phyloP scores from a whole-genome alignment of 2,888 invertebrate genomes.

The Hirtodrosophila confusa region DNA sequence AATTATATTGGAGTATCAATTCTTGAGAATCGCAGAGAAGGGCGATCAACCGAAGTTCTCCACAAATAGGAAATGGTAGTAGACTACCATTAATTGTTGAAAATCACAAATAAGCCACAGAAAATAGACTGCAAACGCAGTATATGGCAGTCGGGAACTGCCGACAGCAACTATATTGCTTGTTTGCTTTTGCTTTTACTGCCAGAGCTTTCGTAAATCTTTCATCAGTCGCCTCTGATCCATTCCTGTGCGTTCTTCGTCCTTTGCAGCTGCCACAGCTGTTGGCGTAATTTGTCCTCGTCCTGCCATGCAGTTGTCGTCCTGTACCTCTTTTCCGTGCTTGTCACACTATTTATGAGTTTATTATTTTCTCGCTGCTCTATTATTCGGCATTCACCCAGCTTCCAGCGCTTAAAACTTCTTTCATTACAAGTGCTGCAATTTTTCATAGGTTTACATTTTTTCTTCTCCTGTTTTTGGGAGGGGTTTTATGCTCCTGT shows the following conservation, averaged over 20 bases:
- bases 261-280: slow-evolving; percentile 43
- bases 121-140: no score
- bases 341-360: slow-evolving; percentile 78
- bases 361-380: slow-evolving; percentile 70
- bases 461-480: slow-evolving; percentile 7
- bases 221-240: slow-evolving; percentile 53
- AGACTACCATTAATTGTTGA: no score
- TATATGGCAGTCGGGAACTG: no score
- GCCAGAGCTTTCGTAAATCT: slow-evolving; percentile 48
- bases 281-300: slow-evolving; percentile 59
- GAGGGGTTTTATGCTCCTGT: slow-evolving; percentile 2
- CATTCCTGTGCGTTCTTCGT: slow-evolving; percentile 11
- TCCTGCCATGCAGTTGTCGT: slow-evolving; percentile 15
- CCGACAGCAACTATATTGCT: slow-evolving; percentile 1
- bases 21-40: no score
- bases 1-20: no score
- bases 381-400: slow-evolving; percentile 54
- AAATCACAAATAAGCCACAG: no score
- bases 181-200: slow-evolving; percentile 34
- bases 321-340: slow-evolving; percentile 28
- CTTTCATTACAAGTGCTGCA: slow-evolving; percentile 75
- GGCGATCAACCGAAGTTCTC: no score
- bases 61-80: no score
- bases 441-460: slow-evolving; percentile 60
- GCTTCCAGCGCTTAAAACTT: slow-evolving; percentile 68